Evolutionary conservation across 2,888 invertebrate species (phyloP), one percentile per base, ranked within the genome.

Genomic region (Nomada lathburiana): DNA sequence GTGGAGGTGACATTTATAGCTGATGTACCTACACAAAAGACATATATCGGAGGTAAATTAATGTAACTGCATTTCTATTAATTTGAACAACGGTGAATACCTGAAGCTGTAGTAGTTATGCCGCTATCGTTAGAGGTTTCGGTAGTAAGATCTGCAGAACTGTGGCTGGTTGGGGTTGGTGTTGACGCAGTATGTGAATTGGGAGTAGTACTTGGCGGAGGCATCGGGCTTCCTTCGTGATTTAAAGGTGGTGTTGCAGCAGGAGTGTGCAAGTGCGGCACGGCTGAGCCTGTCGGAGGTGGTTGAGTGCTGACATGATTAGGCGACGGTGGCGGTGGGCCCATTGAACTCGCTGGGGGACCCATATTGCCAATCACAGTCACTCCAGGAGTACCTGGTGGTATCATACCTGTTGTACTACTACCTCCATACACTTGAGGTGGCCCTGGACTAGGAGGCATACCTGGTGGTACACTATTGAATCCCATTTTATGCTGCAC

Each of bases 401-500:
- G 94, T 73, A 94, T 94, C 95, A 96, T 95, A 62, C 94, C 94
- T n/a, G 90, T 74, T 18, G 94, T 94, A 89, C 94, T 94, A 94
- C 93, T 91, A 94, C 94, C 88, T 94, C 93, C 94, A 67, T 93
- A 95, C 82, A 94, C 94, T 90, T 95, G 95, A 59, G 95, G 96
- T 62, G 96, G 96, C 85, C 95, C 95, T 79, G 95, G 95, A 93
- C 95, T 95, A 78, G 96, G 95, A 73, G 95, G 96, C 94, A 95
- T 95, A 88, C 95, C 95, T 69, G 94, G 94, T 44, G 94, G 94
- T 84, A 94, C 94, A 85, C 93, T 94, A 53, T 94, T 95, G 91
- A 95, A 96, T 82, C 95, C 95, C 94, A 96, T 96, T 94, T 96
- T 96, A 94, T 96, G 96, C 94, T 96, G 95, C 81, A 96, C 94